Conservation (phyloP, 2,888 invertebrate genomes). For the Trissoscelio sp. region DNA sequence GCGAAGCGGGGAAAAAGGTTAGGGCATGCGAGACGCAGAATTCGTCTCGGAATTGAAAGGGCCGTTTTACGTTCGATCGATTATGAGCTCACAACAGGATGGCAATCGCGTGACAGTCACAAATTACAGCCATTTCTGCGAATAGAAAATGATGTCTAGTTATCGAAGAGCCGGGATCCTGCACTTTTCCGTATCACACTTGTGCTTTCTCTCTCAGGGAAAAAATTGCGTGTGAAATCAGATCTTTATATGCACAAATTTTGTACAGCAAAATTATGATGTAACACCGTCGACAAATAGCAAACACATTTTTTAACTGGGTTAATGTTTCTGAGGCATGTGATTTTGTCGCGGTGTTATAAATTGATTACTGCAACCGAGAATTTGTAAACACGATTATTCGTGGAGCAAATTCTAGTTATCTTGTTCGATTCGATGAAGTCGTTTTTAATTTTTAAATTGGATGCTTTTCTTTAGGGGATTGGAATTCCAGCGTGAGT, state of each 20-base stretch:
- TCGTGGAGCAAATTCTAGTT: too few relatives aligned
- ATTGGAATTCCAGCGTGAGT: too few relatives aligned
- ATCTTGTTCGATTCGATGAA: too few relatives aligned
- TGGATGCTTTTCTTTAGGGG: too few relatives aligned
- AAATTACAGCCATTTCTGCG: constrained; percentile 28
- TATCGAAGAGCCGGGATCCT: constrained; percentile 16
- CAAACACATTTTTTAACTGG: not conserved
- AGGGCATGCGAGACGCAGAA: not conserved
- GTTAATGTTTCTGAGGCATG: constrained; percentile 1
- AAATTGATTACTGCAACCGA: not conserved
- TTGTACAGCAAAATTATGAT: not conserved
- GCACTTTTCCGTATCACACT: too few relatives aligned
- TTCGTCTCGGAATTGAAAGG: constrained; percentile 7
- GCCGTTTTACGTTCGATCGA: constrained; percentile 9
- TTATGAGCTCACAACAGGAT: constrained; percentile 20
- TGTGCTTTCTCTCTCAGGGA: too few relatives aligned
- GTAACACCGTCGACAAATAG: not conserved
- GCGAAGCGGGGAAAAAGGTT: too few relatives aligned
- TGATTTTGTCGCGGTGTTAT: not conserved
- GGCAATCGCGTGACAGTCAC: constrained; percentile 26
- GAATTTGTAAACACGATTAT: not conserved
- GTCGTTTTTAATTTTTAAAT: too few relatives aligned
- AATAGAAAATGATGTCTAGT: constrained; percentile 9
- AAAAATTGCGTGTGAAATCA: too few relatives aligned
- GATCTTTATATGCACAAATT: too few relatives aligned